Evolutionary conservation across 2,888 invertebrate species (phyloP), one percentile per base, ranked within the genome.

Genomic region (Heliconius ismenius): DNA sequence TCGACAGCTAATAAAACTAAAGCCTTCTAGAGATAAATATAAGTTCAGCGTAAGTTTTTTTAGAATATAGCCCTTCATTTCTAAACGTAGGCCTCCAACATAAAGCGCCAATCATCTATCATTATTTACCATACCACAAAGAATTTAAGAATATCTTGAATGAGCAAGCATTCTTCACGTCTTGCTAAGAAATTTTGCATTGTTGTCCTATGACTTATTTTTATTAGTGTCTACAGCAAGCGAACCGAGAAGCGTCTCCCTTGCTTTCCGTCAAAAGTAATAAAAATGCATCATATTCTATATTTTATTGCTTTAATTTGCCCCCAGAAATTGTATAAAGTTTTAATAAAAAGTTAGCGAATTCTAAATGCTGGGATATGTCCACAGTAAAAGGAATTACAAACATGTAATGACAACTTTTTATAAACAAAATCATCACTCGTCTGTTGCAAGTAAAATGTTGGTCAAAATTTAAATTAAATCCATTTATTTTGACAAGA

Each of bases 261-360:
- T 43, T 18, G 54, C 9, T 54, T 18, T 54, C 21, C 3, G 21
- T 54, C 54, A 21, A 21, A 21, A 54, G 3, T 2, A 21, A 54
- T 54, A 54, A 54, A 49, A 54, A 54, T 43, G 6, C 43, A 18
- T 39, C 39, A 54, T 43, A 75, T 63, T 69, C 36, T 13, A 65
- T 54, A 65, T 24, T n/a, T 39, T 65, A 39, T 72, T 65, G 28
- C 28, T 4, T 2, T 28, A 65, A 58, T 62, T 62, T 68, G 36
- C 4, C 26, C 32, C 24, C 39, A n/a, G 63, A 74, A 76, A n/a
- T n/a, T n/a, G n/a, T n/a, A n/a, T n/a, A n/a, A 21, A 54, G 32
- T 73, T 73, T 32, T 6, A 24, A 32, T 73, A 49, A 64, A 76
- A 65, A 63, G 49, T 32, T 75, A 18, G 64, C 24, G 18, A 64